Evolutionary conservation across 2,113 vertebrate species (phyloP), one percentile per base, ranked within the genome.

Genomic region (Geococcyx californianus): DNA sequence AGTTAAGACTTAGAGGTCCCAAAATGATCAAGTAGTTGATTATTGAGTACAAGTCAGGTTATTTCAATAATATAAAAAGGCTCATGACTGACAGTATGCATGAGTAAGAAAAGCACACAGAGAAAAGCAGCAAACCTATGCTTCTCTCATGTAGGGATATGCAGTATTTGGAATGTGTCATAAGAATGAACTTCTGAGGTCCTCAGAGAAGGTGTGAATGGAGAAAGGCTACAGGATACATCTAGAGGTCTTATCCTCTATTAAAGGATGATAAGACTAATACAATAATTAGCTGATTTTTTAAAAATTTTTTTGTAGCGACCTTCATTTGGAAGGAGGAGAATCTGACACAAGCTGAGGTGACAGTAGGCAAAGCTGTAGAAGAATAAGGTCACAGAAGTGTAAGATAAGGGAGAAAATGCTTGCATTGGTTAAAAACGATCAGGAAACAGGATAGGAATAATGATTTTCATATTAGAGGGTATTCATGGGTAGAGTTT

Each of bases 61-160:
- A 59, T 55, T 86, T 89, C n/a, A 17, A 77, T 76, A 66, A 25
- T 44, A 31, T 74, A 15, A 74, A 73, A 93, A 31, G 19, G 19
- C 7, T 69, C 77, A 9, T n/a, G 40, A 47, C 36, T 86, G 23
- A 13, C 18, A 54, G 10, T 17, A 45, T 49, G 9, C 15, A 7
- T 25, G 20, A 44, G 74, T n/a, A 84, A 88, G 42, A 59, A 52
- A 28, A 66, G n/a, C 13, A 4, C 14, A 20, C 17, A 40, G 26
- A 8, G 33, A 55, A 24, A 23, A 67, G 34, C 42, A 63, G 29
- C 2, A 4, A 66, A 26, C 8, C 58, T 55, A 0, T 51, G 13
- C 24, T 40, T 59, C 31, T 64, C 52, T 44, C 0, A 0, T 60
- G 44, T 49, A 59, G 25, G 10, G 25, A 3, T 7, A 2, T 23